Percentiles rank a stretch among this genome's conserved stretches.
These are phyloP conservation scores for Frankliniella fusca DNA, from an alignment of 2,888 invertebrate genomes.

Conservation along the genomic window DNA sequence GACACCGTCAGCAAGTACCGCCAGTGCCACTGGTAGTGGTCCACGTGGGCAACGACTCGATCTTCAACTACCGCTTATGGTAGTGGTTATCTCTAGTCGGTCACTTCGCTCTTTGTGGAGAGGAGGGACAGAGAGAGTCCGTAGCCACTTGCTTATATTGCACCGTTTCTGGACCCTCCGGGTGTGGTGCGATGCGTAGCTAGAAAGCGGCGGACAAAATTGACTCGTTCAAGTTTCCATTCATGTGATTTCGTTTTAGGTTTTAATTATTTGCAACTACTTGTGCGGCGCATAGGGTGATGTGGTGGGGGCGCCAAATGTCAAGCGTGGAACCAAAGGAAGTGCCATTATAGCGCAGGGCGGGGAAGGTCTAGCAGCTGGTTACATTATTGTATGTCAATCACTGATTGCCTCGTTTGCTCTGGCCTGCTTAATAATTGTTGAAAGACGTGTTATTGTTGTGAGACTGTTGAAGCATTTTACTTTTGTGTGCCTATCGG, in stretches of 20 bases:
- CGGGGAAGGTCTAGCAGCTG: neutral
- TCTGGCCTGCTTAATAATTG: neutral
- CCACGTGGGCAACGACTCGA: too few relatives aligned
- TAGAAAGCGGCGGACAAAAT: too few relatives aligned
- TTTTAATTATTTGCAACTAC: neutral
- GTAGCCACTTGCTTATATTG: too few relatives aligned
- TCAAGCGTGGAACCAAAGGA: neutral
- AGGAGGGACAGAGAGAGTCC: too few relatives aligned
- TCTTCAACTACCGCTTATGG: neutral
- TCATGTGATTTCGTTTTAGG: neutral
- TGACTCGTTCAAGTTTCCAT: neutral
- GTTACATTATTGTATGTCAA: neutral
- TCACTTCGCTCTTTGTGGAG: too few relatives aligned
- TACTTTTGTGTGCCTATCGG: neutral
- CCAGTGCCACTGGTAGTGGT: too few relatives aligned
- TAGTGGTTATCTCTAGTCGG: neutral
- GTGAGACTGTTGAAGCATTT: slow-evolving; percentile 22
- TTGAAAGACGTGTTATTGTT: slow-evolving; percentile 13
- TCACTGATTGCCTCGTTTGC: neutral
- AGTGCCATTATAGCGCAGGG: slow-evolving; percentile 10
- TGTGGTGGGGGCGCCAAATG: neutral
- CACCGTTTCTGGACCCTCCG: too few relatives aligned
- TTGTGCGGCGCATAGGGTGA: too few relatives aligned
- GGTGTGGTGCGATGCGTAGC: too few relatives aligned
- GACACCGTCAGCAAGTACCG: neutral